These are phyloP conservation scores for Marcusenius ussheri DNA, from an alignment of 2,113 vertebrate species.

Conservation along the genomic window DNA sequence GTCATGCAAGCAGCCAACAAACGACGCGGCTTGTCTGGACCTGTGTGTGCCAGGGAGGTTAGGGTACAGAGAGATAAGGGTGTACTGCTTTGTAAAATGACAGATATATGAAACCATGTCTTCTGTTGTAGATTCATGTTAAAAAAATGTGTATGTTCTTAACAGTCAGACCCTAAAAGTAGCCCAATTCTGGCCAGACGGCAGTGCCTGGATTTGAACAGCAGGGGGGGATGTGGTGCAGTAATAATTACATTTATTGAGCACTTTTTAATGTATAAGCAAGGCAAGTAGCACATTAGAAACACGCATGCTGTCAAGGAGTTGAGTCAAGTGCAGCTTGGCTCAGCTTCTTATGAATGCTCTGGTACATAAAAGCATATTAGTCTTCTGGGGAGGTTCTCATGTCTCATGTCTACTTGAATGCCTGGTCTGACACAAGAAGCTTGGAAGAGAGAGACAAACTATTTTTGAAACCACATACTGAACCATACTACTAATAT, in stretches of 20 bases:
- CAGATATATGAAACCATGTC: not conserved
- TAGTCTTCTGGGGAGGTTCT: no score
- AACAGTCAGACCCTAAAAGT: not conserved
- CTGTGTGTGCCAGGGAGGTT: conserved; percentile 68
- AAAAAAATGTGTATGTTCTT: not conserved
- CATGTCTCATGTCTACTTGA: no score
- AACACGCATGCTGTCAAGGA: not conserved
- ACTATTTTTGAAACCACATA: no score
- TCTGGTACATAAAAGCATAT: not conserved
- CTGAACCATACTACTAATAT: not conserved
- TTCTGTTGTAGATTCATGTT: not conserved
- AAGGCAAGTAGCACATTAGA: not conserved
- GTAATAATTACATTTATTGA: not conserved
- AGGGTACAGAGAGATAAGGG: conserved; percentile 17
- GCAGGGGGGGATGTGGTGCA: not conserved
- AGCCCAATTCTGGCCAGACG: not conserved
- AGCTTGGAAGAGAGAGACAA: no score
- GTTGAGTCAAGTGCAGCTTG: not conserved
- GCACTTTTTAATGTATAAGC: not conserved
- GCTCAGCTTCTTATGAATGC: not conserved
- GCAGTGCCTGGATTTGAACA: not conserved
- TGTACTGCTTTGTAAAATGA: not conserved
- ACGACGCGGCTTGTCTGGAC: conserved; percentile 73
- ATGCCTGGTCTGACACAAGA: no score
- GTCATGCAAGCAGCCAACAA: conserved; percentile 78